Base-by-base conservation (phyloP, 2,888 invertebrate genomes). In the Ennomos quercinarius region DNA sequence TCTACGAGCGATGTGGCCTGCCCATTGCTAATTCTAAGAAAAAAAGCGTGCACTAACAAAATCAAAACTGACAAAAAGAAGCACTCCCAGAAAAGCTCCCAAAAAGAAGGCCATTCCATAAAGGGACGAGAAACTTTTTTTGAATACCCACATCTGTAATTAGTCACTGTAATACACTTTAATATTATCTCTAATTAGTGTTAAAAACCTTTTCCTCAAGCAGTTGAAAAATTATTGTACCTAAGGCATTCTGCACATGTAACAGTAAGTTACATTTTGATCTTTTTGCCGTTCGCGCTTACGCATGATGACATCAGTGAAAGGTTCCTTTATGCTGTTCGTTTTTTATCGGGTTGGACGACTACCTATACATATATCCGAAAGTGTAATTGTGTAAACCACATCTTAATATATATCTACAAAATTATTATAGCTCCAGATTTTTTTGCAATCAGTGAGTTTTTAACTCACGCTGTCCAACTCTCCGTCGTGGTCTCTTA, bases 301-400 rank as follows among this genome's bases (percentile, higher is more conserved):
- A 56, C 61, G 53, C 52, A 50, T 57, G 61, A 57, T 61, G 61
- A 57, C 61, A 57, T 61, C 57, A 61, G 61, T 53, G 53, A 57
- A 61, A 57, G 53, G 61, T 11, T 45, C 44, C 45, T 39, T 43
- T 53, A 44, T 13, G 36, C 10, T 13, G 35, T 57, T 52, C 17
- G 12, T 40, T 43, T 41, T 27, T 27, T 27, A 27, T 27, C 27
- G 27, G 6, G 27, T 6, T 27, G 27, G 4, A 6, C 5, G 27
- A 27, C 6, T 5, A 17, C 17, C 1, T 17, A 17, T 17, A 17
- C 27, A 4, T 27, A 27, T 27, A 27, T 27, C 17, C 17, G 17
- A 2, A 27, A 27, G 6, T 27, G 27, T 5, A 27, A 27, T 27
- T 27, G 27, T 4, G 27, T 27, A 27, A 27, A 27, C 27, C 27